Percentiles rank a stretch among this genome's conserved stretches.
These are phyloP conservation scores for Limnothrissa miodon DNA, from an alignment of 2,113 vertebrate genomes.

Conservation along the genomic window DNA sequence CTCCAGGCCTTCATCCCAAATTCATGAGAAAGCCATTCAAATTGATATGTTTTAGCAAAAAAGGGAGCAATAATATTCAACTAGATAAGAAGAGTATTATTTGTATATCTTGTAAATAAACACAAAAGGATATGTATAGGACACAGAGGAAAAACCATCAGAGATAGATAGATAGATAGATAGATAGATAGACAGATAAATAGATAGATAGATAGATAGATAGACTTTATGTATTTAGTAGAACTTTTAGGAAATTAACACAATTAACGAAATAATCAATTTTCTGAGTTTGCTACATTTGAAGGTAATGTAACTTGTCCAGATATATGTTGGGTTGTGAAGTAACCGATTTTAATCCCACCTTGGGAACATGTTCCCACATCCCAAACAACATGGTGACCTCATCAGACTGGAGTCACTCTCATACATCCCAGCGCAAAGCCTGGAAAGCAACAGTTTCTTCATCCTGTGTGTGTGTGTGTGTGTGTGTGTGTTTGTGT, in stretches of 20 bases:
- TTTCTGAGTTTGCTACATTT: no score
- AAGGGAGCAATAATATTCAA: no score
- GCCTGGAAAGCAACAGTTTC: slow-evolving; percentile 5
- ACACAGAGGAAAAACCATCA: no score
- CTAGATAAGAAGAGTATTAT: background rate
- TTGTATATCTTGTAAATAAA: no score
- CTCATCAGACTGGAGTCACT: background rate
- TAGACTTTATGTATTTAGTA: no score
- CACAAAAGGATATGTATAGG: no score
- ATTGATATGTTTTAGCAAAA: no score
- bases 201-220: no score
- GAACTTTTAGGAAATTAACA: no score
- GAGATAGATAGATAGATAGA: background rate
- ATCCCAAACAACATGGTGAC: background rate
- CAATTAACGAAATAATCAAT: no score
- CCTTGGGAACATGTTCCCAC: background rate
- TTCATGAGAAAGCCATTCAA: background rate
- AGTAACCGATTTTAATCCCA: background rate
- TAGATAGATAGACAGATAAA: no score
- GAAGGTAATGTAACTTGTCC: background rate
- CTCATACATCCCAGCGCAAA: background rate
- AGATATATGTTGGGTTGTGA: background rate
- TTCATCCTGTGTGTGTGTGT: no score
- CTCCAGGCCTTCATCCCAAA: background rate
- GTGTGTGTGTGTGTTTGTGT: background rate